Evolutionary conservation across 2,797 vertebrate species (phyloP).

Genomic region (Darevskia mixta): DNA sequence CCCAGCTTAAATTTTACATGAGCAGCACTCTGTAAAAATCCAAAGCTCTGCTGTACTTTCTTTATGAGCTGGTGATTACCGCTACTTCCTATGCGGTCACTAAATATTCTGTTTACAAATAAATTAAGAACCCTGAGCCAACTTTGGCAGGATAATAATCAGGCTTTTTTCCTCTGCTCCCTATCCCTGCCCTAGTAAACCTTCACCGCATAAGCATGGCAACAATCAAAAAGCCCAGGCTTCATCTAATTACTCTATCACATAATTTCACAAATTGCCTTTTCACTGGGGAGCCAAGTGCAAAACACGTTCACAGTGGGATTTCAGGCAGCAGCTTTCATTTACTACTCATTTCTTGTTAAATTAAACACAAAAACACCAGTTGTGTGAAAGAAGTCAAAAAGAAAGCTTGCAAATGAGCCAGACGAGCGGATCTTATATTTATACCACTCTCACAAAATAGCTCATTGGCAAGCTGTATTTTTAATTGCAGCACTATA

Average conservation of each 20-base stretch:
- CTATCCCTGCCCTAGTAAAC: slow-evolving; percentile 70
- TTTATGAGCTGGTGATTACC: slow-evolving; percentile 95
- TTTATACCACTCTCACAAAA: slow-evolving; percentile 74
- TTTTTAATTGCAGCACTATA: slow-evolving; percentile 62
- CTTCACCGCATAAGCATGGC: slow-evolving; percentile 84
- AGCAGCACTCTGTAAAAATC: slow-evolving; percentile 89
- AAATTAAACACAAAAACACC: slow-evolving; percentile 97
- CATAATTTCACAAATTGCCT: slow-evolving; percentile 99
- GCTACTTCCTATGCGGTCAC: slow-evolving; percentile 90
- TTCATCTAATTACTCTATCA: slow-evolving; percentile 99
- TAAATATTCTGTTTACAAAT: slow-evolving; percentile 96
- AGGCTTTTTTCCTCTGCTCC: slow-evolving; percentile 37
- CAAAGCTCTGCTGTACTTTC: slow-evolving; percentile 91
- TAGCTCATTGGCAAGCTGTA: slow-evolving; percentile 70
- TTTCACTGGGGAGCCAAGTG: slow-evolving; percentile 95
- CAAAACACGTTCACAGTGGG: slow-evolving; percentile 92
- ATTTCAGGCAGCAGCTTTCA: slow-evolving; percentile 92
- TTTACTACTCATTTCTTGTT: slow-evolving; percentile 98
- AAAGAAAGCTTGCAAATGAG: slow-evolving; percentile 80
- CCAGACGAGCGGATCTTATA: slow-evolving; percentile 77
- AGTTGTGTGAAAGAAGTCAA: slow-evolving; percentile 87
- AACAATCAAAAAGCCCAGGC: slow-evolving; percentile 91
- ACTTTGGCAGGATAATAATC: slow-evolving; percentile 89
- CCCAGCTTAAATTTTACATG: slow-evolving; percentile 92
- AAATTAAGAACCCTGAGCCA: slow-evolving; percentile 90